Evolutionary conservation across 1,140 invertebrate species (phyloP), one percentile per base, ranked within the genome.

Genomic region (Homarus americanus): DNA sequence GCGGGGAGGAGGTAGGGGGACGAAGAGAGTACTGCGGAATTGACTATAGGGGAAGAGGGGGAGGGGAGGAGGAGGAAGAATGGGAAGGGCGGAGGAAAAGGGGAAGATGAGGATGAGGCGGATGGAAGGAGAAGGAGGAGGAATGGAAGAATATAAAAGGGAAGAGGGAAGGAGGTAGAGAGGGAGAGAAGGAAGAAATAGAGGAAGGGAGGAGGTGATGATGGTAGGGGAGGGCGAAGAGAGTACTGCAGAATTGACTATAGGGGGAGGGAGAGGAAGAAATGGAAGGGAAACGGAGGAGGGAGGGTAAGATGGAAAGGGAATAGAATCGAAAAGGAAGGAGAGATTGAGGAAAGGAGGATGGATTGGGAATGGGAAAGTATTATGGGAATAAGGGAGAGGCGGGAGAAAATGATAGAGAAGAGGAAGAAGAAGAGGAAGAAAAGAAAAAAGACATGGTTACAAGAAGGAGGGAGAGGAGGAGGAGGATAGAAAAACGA

Each of bases 191-290:
- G 66, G 66, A 44, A 49, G 40, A 41, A 32, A n/a, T n/a, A n/a
- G n/a, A 12, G 40, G 82, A 40, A 58, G 24, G 15, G 34, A 7
- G 12, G n/a, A 38, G 32, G 38, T 15, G 40, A 41, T 24, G 66
- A 38, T 34, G n/a, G 38, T 5, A 78, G 10, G 10, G 15, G 34
- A n/a, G 38, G 17, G 0, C 36, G 75, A n/a, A 40, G 53, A 66
- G 80, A 83, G 58, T 38, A 80, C 36, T 38, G 78, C 36, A n/a
- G 40, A 82, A 58, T 34, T 58, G 63, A 34, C 44, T 38, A 83
- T 40, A 63, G n/a, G 32, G 44, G 80, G 32, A 32, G 38, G 44
- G 28, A 83, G 80, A 24, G 58, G 63, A 17, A 10, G 36, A 40
- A 24, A 83, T 44, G 80, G 40, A 63, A 53, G n/a, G 63, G 17